phyloP scores from a whole-genome alignment of 2,113 vertebrate genomes.

The Saimiri boliviensis region DNA sequence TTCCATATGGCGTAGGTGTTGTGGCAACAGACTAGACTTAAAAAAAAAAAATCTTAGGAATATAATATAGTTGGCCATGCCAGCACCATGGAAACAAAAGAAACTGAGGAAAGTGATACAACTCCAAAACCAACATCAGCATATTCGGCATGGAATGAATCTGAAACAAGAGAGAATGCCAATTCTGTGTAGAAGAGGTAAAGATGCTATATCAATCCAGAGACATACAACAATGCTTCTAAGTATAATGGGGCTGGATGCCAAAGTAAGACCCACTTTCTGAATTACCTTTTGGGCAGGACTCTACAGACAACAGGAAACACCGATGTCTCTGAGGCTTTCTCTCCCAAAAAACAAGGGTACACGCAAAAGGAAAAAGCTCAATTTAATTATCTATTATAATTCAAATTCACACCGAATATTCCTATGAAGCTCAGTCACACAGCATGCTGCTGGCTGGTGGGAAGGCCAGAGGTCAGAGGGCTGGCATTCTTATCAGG shows the following conservation, averaged over 20 bases:
- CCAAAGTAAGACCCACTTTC: background rate
- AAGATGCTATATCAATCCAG: background rate
- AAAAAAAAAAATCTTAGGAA: background rate
- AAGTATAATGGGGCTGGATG: background rate
- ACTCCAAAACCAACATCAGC: rapidly evolving
- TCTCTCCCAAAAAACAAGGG: background rate
- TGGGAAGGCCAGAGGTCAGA: background rate
- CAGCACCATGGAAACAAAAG: background rate
- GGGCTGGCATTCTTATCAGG: background rate
- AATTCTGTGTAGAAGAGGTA: background rate
- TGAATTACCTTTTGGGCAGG: background rate
- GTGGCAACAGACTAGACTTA: background rate
- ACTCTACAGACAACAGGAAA: background rate
- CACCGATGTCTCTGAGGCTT: background rate
- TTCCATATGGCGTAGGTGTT: background rate
- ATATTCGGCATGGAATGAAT: background rate
- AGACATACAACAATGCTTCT: background rate
- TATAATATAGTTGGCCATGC: background rate
- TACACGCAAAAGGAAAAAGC: too few species aligned
- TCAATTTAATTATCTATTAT: background rate
- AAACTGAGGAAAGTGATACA: background rate
- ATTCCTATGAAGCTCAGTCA: background rate
- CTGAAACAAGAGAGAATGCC: background rate
- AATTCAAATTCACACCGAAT: background rate
- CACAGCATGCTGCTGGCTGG: background rate